Evolutionary conservation across 30 jellyfish, hydroid and myxozoan species (phyloP), one percentile per base, ranked within the genome.

Genomic region (Pelagia noctiluca): DNA sequence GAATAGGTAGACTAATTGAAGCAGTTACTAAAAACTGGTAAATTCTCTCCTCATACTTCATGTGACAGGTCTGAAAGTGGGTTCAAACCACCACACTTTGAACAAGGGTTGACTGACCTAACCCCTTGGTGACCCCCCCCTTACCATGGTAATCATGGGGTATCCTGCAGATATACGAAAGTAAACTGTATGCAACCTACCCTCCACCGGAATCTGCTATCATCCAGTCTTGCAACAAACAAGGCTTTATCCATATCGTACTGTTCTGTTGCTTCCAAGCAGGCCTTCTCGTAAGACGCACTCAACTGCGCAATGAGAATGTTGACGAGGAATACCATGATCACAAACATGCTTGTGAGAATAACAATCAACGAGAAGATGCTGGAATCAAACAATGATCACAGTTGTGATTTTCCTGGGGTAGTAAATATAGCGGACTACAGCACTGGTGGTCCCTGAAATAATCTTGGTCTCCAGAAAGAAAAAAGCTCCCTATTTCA

Each of bases 291-390:
- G 77, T 94, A 94, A 13, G 97, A 68, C 38, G 53, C 48, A 25
- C 95, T 66, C 34, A 94, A 82, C 35, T 94, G 99, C 32, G 97
- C 99, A 84, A 88, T 94, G 54, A 94, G 86, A 35, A 94, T 71
- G 77, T 88, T 94, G 42, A 84, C 64, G 57, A 94, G 87, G 33
- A 94, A 86, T 22, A 88, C 90, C 90, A 94, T 76, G 10, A 85
- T 94, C 25, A 78, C 80, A 35, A 94, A 77, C 99, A 94, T 88
- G 50, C 90, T 88, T 50, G 61, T 63, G 88, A 94, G 76, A 26
- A 94, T 72, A 2, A 94, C 53, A 19, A 94, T 52, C 8, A 74
- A 36, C 76, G 94, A 77, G 46, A 84, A 83, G 3, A 71, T 76
- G 35, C 99, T 94, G 79, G 49, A 65, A 71, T 5, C 30, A 16